Base-by-base conservation (phyloP, 92 coral and sea anemone species). In the Porites lobata region DNA sequence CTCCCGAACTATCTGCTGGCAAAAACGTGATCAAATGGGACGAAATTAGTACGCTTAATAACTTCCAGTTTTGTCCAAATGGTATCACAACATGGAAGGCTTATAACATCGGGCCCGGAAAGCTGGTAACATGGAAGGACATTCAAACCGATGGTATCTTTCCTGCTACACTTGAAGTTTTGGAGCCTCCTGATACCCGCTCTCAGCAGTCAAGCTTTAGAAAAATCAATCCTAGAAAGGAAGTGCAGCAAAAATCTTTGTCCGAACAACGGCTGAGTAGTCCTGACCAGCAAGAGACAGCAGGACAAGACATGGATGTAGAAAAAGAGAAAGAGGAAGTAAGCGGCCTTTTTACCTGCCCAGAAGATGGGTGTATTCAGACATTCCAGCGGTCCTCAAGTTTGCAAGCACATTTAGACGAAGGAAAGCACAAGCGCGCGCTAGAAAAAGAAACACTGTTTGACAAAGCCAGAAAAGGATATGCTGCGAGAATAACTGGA, bases 381-480 rank as follows among this genome's bases (percentile, higher is more conserved):
- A 26, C 32, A 26, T 2, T 53, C 58, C 12, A 53, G 73, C 85
- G 66, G 80, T 76, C 80, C 17, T 76, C 73, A 15, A 17, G 13
- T 9, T 79, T 79, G 43, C 83, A 84, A 43, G 88, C 79, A 32
- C 83, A 76, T 76, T 77, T 85, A 76, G 83, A 85, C 20, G 83
- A 18, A 20, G 83, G 77, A 88, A 22, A 22, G 43, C 83, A 85
- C 50, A 85, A 77, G 70, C 89, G 62, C 51, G 77, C 89, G 18
- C 74, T 61, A 20, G 89, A 70, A 61, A 80, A 65, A 71, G 85
- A 70, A 79, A 86, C 79, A 14, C 61, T 86, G 78, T 57, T 83
- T 19, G 84, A 89, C 89, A 84, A 82, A 85, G 84, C 92, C 80
- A 83, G 71, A 58, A 68, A 78, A 89, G 88, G 84, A 70, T 85